Evolutionary conservation across 1,140 invertebrate species (phyloP), one percentile per base, ranked within the genome.

Genomic region (Drosophila miranda): DNA sequence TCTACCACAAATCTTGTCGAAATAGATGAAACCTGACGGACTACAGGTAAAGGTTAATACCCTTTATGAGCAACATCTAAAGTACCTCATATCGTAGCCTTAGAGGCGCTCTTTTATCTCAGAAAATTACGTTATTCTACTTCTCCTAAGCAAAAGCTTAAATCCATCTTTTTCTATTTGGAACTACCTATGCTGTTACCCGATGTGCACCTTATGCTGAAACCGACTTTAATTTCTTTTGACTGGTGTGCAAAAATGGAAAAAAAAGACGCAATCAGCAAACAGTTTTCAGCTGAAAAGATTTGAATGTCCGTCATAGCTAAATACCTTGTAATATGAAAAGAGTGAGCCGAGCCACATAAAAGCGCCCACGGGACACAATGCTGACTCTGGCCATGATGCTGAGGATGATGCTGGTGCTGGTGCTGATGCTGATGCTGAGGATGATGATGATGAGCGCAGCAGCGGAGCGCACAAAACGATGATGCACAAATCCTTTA

Each of bases 401-500:
- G 61, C 61, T 57, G 70, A 67, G 30, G 66, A 43, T 52, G 38
- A 34, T 19, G 14, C 43, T 56, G 34, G 43, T 48, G 67, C 61
- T 67, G 63, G 53, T 63, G 30, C 8, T 16, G 55, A 48, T 16
- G 19, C 19, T 34, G 30, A 73, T 75, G 61, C 61, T 66, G 70
- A 67, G 30, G 66, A 43, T 23, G 28, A 11, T 19, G 16, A 58
- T 13, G 62, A 30, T 63, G 23, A 67, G 66, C 45, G 43, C 23
- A 26, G 69, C 70, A 70, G 67, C 48, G 58, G 48, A 55, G 62
- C 54, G 70, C 54, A 66, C 70, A 74, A 66, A 75, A 75, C 75
- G 76, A 79, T 78, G 76, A 75, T 75, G 77, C 55, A 71, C 54
- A 80, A 80, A 81, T 81, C 78, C 68, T 62, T 81, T 81, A 81